These are phyloP conservation scores for Sebastiscus albofasciatus DNA, from an alignment of 2,797 vertebrate species.

Conservation along the genomic window DNA sequence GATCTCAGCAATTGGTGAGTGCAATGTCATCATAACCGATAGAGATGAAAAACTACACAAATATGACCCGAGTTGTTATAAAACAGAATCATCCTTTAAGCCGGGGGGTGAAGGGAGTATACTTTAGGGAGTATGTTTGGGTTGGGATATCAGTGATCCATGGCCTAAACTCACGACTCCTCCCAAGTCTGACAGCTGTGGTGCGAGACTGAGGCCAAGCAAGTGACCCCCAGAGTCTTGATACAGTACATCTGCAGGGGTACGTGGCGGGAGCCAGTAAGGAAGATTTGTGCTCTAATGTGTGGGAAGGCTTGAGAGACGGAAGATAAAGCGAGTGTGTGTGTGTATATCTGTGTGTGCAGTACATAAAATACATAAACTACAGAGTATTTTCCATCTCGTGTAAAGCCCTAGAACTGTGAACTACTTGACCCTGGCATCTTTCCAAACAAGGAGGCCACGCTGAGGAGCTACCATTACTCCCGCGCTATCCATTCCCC, in stretches of 20 bases:
- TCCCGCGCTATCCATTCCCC: constrained; percentile 49
- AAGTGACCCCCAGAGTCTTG: constrained; percentile 35
- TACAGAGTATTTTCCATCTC: constrained; percentile 27
- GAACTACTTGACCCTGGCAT: constrained; percentile 66
- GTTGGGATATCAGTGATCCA: constrained; percentile 55
- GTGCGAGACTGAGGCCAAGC: constrained; percentile 37
- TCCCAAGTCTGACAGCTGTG: constrained; percentile 54
- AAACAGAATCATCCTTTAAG: constrained; percentile 32
- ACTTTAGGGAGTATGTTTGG: constrained; percentile 23
- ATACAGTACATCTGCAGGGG: constrained; percentile 53
- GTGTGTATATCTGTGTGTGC: background rate
- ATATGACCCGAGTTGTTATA: constrained; percentile 9
- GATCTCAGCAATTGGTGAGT: background rate
- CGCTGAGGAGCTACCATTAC: constrained; percentile 63
- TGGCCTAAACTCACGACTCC: constrained; percentile 39
- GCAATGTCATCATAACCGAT: background rate
- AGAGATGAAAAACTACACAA: background rate
- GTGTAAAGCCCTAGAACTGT: constrained; percentile 15
- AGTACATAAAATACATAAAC: constrained; percentile 48
- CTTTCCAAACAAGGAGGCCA: constrained; percentile 57
- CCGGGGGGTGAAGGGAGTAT: constrained; percentile 6
- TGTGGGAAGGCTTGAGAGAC: constrained; percentile 41
- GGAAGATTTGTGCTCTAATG: constrained; percentile 55
- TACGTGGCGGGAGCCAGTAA: background rate
- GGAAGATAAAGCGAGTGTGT: constrained; percentile 11